Base-by-base conservation (phyloP, 2,888 invertebrate species). In the Cylindroiulus punctatus region DNA sequence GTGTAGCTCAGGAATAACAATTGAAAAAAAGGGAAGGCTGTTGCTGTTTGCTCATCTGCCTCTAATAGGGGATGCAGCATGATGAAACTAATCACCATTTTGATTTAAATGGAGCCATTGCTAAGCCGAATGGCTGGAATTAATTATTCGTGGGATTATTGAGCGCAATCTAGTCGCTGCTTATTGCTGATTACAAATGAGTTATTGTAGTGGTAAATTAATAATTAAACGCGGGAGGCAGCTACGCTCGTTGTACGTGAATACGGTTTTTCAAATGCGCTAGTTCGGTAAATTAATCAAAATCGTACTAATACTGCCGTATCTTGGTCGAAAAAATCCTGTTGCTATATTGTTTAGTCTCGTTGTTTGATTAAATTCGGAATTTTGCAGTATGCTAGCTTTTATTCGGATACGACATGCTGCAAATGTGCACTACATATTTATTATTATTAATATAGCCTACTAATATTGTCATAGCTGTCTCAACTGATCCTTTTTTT, bases 171-270 rank as follows among this genome's bases (percentile, higher is more conserved):
- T 76, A 76, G 10, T 30, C 76, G 30, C 76, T 76, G 76, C 76
- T 76, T 76, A 76, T 76, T 76, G 76, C 76, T 76, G 76, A 76
- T 76, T 76, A 76, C 76, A 76, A 76, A 76, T 76, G 76, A 76
- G 76, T 76, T 76, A 76, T 76, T 76, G 30, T 30, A 14, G 26
- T 76, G 76, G 76, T 76, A 76, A 76, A 76, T 76, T 76, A 76
- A 76, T 76, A 76, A 76, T 76, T 30, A 76, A 76, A 76, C 76
- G 76, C 30, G 12, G 76, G 4, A 14, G 76, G n/a, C 30, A 5
- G 30, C 76, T 10, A 14, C 30, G 30, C n/a, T 52, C 52, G n/a
- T 52, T 52, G 14, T 52, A 52, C 52, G n/a, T 52, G 52, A 1
- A n/a, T n/a, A 76, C 12, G 76, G 17, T 57, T 22, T 57, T 57